Base-by-base conservation (phyloP, 2,797 vertebrate species). In the Bradypodion ventrale region DNA sequence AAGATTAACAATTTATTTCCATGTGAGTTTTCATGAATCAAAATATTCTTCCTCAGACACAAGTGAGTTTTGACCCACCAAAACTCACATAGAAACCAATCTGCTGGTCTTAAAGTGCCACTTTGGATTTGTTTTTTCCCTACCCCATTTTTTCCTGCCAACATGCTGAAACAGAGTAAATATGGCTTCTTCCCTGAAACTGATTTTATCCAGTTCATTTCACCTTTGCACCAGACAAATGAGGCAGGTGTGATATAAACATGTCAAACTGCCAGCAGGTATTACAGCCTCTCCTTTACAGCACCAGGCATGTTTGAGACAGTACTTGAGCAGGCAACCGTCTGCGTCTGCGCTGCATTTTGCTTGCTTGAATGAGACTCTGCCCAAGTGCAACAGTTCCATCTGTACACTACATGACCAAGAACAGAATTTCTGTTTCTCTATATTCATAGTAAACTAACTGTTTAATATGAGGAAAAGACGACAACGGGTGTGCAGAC, bases 391-490 rank as follows among this genome's bases (percentile, higher is more conserved):
- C 75, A 73, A 52, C 75, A 70, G 79, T 44, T 15, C 66, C 25
- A 85, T n/a, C 59, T 73, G 32, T 8, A 44, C 60, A 56, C 27
- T 25, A 65, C 68, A 10, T 59, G 23, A 44, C 23, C 77, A 65
- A 56, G 1, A 77, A 3, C 84, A 49, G 44, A 2, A 82, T 78
- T 75, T 87, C 72, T 88, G 80, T 52, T 68, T 59, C 35, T 84
- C 72, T 73, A 69, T 0, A 0, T 70, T 0, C 15, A 79, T 42
- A 70, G 3, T 0, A 0, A 74, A 74, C 79, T 23, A 21, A 5
- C 46, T 25, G 40, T 23, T 74, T 49, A 52, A 29, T 56, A 29
- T 21, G 27, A 70, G 49, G 21, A 76, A 76, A 21, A 88, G 84
- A 87, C 65, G 35, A 29, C 27, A 62, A 19, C 35, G 40, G 46